phyloP scores from a whole-genome alignment of 2,113 vertebrate species.

The Oncorhynchus keta region DNA sequence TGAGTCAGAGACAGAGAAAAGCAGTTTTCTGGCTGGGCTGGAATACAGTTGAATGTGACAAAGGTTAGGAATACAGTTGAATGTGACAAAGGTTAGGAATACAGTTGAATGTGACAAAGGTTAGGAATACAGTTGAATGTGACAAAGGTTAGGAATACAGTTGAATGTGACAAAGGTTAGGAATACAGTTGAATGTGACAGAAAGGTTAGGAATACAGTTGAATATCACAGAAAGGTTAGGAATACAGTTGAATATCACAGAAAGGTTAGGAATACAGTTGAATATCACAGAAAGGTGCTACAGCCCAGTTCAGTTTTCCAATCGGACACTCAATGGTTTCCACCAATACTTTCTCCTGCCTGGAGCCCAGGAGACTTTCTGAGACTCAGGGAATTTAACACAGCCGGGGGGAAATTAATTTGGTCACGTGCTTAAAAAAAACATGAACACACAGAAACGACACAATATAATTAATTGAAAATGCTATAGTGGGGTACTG shows the following conservation, averaged over 20 bases:
- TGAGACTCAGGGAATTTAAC: conserved; percentile 30
- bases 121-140: not conserved
- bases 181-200: too few relatives aligned
- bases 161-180: not conserved
- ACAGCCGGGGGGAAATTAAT: too few relatives aligned
- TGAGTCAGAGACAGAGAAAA: too few relatives aligned
- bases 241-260: too few relatives aligned
- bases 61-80: conserved; percentile 23
- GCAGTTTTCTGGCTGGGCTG: too few relatives aligned
- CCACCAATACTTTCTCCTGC: conserved; percentile 18
- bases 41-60: not conserved
- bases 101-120: not conserved
- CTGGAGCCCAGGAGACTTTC: conserved; percentile 12
- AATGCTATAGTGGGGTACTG: too few relatives aligned
- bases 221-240: too few relatives aligned
- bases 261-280: conserved; percentile 19
- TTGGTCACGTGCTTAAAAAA: too few relatives aligned
- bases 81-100: conserved; percentile 6
- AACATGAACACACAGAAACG: too few relatives aligned
- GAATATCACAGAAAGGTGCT: conserved; percentile 26
- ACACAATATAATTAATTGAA: conserved; percentile 13
- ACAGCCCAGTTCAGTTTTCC: conserved; percentile 30
- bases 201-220: too few relatives aligned
- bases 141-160: too few relatives aligned
- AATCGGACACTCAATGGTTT: conserved; percentile 52